Evolutionary conservation across 2,113 vertebrate genomes (phyloP).

Genomic region (Seriola rivoliana): DNA sequence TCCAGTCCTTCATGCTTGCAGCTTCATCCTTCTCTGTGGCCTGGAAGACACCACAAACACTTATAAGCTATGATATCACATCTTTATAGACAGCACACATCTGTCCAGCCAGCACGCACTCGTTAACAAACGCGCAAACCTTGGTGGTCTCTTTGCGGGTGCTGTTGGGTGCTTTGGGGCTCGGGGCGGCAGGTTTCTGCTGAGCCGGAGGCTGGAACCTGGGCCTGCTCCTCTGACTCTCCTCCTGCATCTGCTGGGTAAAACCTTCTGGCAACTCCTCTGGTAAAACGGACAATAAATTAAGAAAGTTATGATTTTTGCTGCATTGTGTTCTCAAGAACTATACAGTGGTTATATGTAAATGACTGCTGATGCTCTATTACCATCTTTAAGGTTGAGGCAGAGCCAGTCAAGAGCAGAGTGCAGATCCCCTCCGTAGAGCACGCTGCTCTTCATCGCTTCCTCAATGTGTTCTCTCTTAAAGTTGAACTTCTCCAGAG

Average conservation of each 20-base stretch:
- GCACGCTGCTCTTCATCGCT: slow-evolving; percentile 95
- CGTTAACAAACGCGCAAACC: slow-evolving; percentile 75
- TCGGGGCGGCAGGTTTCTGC: slow-evolving; percentile 47
- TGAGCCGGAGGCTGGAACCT: slow-evolving; percentile 86
- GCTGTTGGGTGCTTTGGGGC: slow-evolving; percentile 65
- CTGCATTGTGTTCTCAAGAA: background rate
- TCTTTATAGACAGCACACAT: too few relatives aligned
- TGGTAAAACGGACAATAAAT: slow-evolving; percentile 61
- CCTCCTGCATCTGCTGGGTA: slow-evolving; percentile 94
- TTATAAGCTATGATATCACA: background rate
- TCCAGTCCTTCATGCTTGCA: slow-evolving; percentile 94
- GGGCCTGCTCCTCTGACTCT: slow-evolving; percentile 88
- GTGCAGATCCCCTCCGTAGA: slow-evolving; percentile 96
- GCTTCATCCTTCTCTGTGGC: slow-evolving; percentile 80
- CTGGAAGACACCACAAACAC: slow-evolving; percentile 52
- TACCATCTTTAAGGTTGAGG: slow-evolving; percentile 95
- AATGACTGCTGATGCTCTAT: background rate
- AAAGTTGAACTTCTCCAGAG: slow-evolving; percentile 93
- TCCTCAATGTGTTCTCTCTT: slow-evolving; percentile 96
- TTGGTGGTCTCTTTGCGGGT: slow-evolving; percentile 74
- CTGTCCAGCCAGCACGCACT: background rate
- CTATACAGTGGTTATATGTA: background rate
- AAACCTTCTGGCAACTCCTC: slow-evolving; percentile 97
- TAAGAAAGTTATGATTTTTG: background rate
- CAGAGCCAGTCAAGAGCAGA: slow-evolving; percentile 99